These are phyloP conservation scores for Microcebus tavaratra DNA, from an alignment of 2,113 vertebrate genomes.

Conservation along the genomic window DNA sequence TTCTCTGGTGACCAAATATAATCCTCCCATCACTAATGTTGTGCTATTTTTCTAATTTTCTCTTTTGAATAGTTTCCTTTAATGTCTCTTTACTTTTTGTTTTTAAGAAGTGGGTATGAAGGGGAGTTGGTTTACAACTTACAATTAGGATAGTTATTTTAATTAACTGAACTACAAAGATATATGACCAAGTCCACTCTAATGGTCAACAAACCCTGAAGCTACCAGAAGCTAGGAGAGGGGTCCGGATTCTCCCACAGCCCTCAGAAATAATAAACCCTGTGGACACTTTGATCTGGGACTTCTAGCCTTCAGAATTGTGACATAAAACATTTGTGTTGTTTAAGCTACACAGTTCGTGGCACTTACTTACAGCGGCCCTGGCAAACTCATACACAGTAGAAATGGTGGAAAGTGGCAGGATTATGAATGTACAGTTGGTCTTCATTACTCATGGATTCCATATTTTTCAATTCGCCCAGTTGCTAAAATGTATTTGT, in stretches of 20 bases:
- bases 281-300: neutral
- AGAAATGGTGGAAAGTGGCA: neutral
- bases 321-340: neutral
- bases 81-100: neutral
- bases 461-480: neutral
- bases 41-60: neutral
- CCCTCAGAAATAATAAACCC: neutral
- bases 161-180: neutral
- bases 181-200: neutral
- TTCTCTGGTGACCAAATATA: neutral
- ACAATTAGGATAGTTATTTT: neutral
- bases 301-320: neutral
- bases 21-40: neutral
- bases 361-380: neutral
- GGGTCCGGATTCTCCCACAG: neutral
- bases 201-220: neutral
- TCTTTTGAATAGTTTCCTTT: neutral
- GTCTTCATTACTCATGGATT: neutral
- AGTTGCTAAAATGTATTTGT: neutral
- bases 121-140: neutral
- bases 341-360: neutral
- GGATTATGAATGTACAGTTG: neutral
- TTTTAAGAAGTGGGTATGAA: neutral
- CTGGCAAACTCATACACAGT: neutral
- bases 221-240: neutral